Percentiles rank a stretch among this genome's conserved stretches.
Conservation (phyloP, 2,888 invertebrate species). For the Tridacna gigas region DNA sequence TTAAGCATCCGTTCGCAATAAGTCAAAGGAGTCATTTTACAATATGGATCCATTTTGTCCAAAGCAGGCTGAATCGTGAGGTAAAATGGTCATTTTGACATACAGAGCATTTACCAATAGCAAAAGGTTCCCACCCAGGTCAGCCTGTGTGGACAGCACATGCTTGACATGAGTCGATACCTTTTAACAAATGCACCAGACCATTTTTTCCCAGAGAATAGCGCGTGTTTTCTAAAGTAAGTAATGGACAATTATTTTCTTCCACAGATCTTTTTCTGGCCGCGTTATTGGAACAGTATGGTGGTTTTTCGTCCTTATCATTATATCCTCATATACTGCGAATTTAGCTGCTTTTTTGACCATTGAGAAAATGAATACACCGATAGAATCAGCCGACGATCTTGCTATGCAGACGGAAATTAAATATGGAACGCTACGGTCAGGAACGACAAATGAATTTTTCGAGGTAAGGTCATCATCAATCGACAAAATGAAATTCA, state of each 20-base stretch:
- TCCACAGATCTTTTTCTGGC: slow-evolving; percentile 91
- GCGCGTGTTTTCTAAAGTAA: too few relatives aligned
- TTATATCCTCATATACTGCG: slow-evolving; percentile 99
- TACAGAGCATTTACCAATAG: too few relatives aligned
- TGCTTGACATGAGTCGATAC: too few relatives aligned
- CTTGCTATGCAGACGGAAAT: slow-evolving; percentile 90
- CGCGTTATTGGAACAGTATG: slow-evolving; percentile 98
- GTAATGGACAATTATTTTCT: not conserved
- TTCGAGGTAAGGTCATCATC: slow-evolving; percentile 88
- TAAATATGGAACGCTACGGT: slow-evolving; percentile 89
- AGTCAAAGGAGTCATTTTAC: too few relatives aligned
- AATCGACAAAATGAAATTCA: not conserved
- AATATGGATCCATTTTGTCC: too few relatives aligned
- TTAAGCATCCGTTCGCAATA: too few relatives aligned
- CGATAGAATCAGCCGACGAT: slow-evolving; percentile 97
- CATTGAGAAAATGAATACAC: slow-evolving; percentile 97
- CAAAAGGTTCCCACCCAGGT: too few relatives aligned
- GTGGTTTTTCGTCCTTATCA: slow-evolving; percentile 99
- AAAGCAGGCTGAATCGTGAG: too few relatives aligned
- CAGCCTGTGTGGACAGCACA: too few relatives aligned
- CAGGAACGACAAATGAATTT: slow-evolving; percentile 94
- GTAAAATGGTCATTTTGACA: too few relatives aligned
- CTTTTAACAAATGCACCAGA: too few relatives aligned
- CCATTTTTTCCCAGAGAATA: too few relatives aligned
- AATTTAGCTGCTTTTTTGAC: slow-evolving; percentile 97